Conservation (phyloP, 2,888 invertebrate genomes). For the Coleophora deauratella region DNA sequence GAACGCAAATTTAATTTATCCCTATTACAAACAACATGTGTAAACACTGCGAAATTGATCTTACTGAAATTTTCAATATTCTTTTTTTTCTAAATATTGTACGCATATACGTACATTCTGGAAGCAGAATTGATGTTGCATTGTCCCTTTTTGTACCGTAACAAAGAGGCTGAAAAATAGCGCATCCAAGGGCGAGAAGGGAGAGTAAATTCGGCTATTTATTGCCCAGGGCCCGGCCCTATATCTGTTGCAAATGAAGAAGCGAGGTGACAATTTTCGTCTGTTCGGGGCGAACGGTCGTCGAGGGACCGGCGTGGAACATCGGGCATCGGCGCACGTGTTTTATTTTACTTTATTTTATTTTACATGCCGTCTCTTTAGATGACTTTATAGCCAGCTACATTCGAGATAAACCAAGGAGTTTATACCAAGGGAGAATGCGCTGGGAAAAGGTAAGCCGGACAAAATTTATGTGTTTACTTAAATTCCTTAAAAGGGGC, state of each 20-base stretch:
- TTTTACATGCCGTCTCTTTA: slow-evolving; percentile 19
- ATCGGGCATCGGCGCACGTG: slow-evolving; percentile 31
- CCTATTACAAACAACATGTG: too few species aligned
- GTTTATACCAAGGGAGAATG: too few species aligned
- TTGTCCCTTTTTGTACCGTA: slow-evolving; percentile 50
- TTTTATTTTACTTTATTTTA: slow-evolving; percentile 26
- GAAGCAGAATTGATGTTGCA: slow-evolving; percentile 47
- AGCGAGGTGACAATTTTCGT: slow-evolving; percentile 67
- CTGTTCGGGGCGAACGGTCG: slow-evolving; percentile 53
- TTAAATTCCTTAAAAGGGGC: too few species aligned
- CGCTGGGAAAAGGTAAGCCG: too few species aligned
- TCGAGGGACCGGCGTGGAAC: slow-evolving; percentile 35
- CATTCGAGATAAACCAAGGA: too few species aligned
- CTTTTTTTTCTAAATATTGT: too few species aligned
- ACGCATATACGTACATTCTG: slow-evolving; percentile 20
- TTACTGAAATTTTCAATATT: too few species aligned
- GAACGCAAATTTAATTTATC: too few species aligned
- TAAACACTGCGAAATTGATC: too few species aligned
- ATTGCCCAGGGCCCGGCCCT: slow-evolving; percentile 53
- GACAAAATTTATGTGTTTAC: too few species aligned
- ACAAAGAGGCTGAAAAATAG: slow-evolving; percentile 63
- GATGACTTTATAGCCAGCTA: neutral
- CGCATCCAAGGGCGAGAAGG: slow-evolving; percentile 52
- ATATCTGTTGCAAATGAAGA: slow-evolving; percentile 72
- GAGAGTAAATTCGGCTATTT: slow-evolving; percentile 66